A percentile compares a stretch with the other conserved stretches of the same genome.
Conservation (phyloP, 2,888 invertebrate genomes). For the Silvanus unidentatus region DNA sequence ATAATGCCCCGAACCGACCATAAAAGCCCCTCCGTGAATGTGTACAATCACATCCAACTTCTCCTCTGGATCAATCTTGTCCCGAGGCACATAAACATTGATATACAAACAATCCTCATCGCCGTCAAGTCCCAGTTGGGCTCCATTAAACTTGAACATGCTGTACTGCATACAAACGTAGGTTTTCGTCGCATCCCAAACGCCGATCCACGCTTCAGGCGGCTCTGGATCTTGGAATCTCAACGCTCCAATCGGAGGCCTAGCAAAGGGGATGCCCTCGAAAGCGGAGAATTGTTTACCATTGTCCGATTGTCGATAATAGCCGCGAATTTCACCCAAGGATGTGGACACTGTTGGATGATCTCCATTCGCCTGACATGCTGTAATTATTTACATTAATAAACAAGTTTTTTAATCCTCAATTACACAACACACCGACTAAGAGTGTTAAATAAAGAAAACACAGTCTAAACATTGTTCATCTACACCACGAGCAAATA, state of each 20-base stretch:
- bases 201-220: conserved; percentile 53
- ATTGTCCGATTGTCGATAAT: conserved; percentile 15
- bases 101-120: conserved; percentile 59
- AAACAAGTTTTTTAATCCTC: too few relatives aligned
- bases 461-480: too few relatives aligned
- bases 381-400: conserved; percentile 4
- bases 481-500: too few relatives aligned
- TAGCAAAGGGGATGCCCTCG: conserved; percentile 19
- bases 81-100: conserved; percentile 53
- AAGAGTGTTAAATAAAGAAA: too few relatives aligned
- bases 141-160: neutral
- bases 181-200: conserved; percentile 55
- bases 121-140: conserved; percentile 34
- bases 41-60: conserved; percentile 54
- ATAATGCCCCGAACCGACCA: conserved; percentile 54
- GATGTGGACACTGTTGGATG: conserved; percentile 17
- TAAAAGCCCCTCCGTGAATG: conserved; percentile 60
- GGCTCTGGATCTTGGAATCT: conserved; percentile 44
- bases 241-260: conserved; percentile 14
- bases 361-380: neutral
- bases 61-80: conserved; percentile 14
- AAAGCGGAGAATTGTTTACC: conserved; percentile 11
- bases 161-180: conserved; percentile 7
- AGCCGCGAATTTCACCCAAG: conserved; percentile 21
- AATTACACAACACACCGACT: too few relatives aligned